phyloP scores from a whole-genome alignment of 2,888 invertebrate genomes.

The Steinernema scapterisci region DNA sequence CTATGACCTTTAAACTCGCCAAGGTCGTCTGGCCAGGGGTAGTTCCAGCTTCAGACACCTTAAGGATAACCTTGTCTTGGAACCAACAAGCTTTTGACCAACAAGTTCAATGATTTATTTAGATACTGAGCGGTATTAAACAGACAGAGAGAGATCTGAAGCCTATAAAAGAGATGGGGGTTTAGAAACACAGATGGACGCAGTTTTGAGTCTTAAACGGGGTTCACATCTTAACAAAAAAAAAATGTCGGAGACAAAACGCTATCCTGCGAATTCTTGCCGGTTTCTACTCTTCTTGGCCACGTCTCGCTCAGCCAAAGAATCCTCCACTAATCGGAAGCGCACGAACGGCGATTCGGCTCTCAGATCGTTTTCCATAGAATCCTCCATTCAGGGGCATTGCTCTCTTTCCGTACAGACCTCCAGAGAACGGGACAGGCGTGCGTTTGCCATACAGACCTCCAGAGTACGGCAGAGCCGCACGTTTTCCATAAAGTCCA shows the following conservation, averaged over 20 bases:
- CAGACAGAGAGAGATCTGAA: background rate
- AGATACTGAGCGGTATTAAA: background rate
- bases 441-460: slow-evolving; percentile 5
- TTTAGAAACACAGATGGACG: background rate
- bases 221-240: background rate
- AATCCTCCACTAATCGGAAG: slow-evolving; percentile 23
- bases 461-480: background rate
- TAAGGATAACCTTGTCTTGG: no score
- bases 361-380: slow-evolving; percentile 17
- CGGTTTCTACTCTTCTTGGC: background rate
- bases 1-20: no score
- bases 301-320: background rate
- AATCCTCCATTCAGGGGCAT: slow-evolving; percentile 17
- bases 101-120: background rate
- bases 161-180: background rate
- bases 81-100: background rate
- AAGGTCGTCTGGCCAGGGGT: no score
- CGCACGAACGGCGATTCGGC: slow-evolving; percentile 20
- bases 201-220: background rate
- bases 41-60: no score
- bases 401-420: slow-evolving; percentile 18
- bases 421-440: background rate
- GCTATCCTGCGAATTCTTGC: background rate
- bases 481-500: slow-evolving; percentile 15
- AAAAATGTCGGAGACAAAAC: background rate